A percentile compares a stretch with the other conserved stretches of the same genome.
These are phyloP conservation scores for Cryptoprocta ferox DNA, from an alignment of 2,797 vertebrate species.

Conservation along the genomic window DNA sequence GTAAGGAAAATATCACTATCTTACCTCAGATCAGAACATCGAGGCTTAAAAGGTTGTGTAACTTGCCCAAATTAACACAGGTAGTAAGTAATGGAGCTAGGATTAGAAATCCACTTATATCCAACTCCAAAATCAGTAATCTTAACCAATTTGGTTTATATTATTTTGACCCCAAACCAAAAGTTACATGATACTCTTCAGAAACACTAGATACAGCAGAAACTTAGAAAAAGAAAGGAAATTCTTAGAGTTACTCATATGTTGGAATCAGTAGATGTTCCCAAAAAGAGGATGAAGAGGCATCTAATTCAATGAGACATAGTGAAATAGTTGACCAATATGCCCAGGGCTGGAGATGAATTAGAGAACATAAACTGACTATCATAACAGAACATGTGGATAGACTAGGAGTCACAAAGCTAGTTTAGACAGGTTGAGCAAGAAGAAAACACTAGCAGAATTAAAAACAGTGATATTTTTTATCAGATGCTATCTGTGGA, in stretches of 20 bases:
- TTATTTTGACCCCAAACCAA: slow-evolving; percentile 26
- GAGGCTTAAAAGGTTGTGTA: background rate
- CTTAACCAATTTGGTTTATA: background rate
- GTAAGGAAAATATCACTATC: background rate
- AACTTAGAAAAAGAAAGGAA: background rate
- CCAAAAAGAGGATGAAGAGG: background rate
- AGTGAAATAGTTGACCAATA: background rate
- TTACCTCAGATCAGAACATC: background rate
- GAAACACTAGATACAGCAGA: background rate
- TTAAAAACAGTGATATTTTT: background rate
- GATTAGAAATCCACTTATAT: background rate
- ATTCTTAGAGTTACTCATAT: background rate
- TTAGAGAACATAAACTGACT: background rate
- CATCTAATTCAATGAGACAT: background rate
- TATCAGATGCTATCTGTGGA: background rate
- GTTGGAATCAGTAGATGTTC: background rate
- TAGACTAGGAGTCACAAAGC: background rate
- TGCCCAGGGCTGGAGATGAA: background rate
- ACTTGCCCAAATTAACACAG: background rate
- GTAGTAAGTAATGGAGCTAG: background rate
- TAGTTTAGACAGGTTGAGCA: background rate
- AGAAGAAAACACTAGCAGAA: background rate
- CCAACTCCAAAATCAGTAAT: background rate
- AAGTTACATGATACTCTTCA: background rate
- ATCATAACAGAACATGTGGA: background rate